Percentiles rank a stretch among this genome's conserved stretches.
phyloP scores from a whole-genome alignment of 2,113 vertebrate species.

The Passer domesticus region DNA sequence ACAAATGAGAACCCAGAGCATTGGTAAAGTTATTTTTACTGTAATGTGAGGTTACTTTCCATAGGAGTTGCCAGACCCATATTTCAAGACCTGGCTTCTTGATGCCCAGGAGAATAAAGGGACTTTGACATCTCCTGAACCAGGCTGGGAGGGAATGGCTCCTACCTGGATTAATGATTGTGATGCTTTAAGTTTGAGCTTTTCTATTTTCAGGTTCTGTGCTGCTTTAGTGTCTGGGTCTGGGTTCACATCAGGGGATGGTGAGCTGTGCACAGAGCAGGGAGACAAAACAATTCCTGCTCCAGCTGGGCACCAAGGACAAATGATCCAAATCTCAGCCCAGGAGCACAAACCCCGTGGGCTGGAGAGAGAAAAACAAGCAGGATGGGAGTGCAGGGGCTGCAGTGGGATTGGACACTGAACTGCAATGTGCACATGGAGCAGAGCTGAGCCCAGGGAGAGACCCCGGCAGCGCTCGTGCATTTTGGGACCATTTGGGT shows the following conservation, averaged over 20 bases:
- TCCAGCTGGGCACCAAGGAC: too few species aligned
- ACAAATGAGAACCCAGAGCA: neutral
- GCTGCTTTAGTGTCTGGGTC: neutral
- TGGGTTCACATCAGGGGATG: neutral
- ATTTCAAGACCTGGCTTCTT: neutral
- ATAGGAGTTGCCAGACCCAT: neutral
- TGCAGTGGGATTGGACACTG: too few species aligned
- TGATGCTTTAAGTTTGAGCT: accelerated
- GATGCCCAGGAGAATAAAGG: neutral
- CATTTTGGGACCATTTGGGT: too few species aligned
- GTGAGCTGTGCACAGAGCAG: too few species aligned
- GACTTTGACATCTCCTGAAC: neutral
- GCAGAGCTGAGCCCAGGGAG: too few species aligned
- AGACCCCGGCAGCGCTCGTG: too few species aligned
- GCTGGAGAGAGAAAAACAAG: too few species aligned
- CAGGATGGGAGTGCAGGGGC: too few species aligned
- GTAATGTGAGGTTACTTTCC: neutral
- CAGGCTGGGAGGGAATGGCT: neutral
- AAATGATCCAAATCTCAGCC: too few species aligned
- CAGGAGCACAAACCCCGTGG: too few species aligned
- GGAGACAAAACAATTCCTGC: too few species aligned
- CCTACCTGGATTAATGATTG: neutral
- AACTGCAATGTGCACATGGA: too few species aligned
- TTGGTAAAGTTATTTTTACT: neutral
- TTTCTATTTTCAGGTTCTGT: neutral